phyloP scores from a whole-genome alignment of 2,113 vertebrate genomes.

The Vombatus ursinus region DNA sequence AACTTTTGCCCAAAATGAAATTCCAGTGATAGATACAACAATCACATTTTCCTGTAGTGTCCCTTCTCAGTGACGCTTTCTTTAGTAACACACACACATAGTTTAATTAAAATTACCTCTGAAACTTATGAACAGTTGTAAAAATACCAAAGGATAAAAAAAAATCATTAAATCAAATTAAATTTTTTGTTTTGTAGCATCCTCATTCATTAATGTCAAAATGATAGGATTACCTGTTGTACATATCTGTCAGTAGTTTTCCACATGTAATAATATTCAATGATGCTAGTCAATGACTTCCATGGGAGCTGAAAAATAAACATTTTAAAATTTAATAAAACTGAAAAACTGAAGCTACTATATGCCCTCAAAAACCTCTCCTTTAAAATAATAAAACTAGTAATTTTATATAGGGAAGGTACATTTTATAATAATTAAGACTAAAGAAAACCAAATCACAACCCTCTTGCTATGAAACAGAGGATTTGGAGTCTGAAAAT shows the following conservation, averaged over 20 bases:
- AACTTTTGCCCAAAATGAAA: neutral
- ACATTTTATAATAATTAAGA: neutral
- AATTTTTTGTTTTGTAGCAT: neutral
- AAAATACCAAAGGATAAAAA: neutral
- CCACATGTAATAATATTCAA: slow-evolving; percentile 99
- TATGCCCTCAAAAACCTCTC: slow-evolving; percentile 37
- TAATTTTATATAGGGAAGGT: neutral
- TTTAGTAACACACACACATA: neutral
- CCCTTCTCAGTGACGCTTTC: neutral
- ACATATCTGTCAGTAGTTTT: slow-evolving; percentile 99
- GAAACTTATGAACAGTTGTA: neutral
- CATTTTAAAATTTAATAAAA: slow-evolving; percentile 65
- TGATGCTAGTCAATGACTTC: slow-evolving; percentile 98
- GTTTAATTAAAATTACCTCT: neutral
- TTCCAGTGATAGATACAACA: neutral
- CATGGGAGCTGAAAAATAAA: slow-evolving; percentile 92
- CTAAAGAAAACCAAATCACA: neutral
- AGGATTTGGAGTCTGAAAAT: neutral
- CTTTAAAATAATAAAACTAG: slow-evolving; percentile 40
- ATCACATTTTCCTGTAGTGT: neutral
- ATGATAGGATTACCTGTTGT: slow-evolving; percentile 91
- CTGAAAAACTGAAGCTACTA: slow-evolving; percentile 4
- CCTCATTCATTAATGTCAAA: neutral
- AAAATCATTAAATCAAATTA: neutral
- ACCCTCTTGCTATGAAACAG: neutral